Percentiles rank a stretch among this genome's conserved stretches.
Conservation (phyloP, 2,888 invertebrate species). For the Aphodius granarius region DNA sequence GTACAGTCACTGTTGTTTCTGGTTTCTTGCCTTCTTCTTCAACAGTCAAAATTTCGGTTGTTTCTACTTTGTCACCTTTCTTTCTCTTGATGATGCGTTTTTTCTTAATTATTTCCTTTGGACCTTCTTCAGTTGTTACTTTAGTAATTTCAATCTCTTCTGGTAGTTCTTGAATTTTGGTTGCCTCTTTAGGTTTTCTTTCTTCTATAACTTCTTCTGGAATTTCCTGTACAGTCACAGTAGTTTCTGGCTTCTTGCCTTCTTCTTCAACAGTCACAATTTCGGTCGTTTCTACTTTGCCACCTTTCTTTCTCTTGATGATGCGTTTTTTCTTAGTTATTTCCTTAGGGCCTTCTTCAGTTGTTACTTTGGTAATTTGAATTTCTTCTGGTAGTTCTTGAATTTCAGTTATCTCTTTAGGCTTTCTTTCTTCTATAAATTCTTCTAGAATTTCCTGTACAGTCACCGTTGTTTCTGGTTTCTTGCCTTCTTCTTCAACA, state of each 20-base stretch:
- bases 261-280: constrained; percentile 53
- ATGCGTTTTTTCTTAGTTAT: constrained; percentile 45
- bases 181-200: constrained; percentile 28
- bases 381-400: constrained; percentile 43
- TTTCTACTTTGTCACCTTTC: not conserved
- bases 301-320: constrained; percentile 38
- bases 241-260: constrained; percentile 46
- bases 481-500: constrained; percentile 42
- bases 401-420: constrained; percentile 33
- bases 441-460: constrained; percentile 26
- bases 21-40: not conserved
- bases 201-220: constrained; percentile 37
- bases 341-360: constrained; percentile 46
- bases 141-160: not conserved
- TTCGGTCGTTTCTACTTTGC: constrained; percentile 44
- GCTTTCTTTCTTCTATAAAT: constrained; percentile 26
- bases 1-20: not conserved
- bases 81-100: not conserved
- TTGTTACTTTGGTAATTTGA: constrained; percentile 46
- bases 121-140: not conserved
- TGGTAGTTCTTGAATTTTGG: not conserved
- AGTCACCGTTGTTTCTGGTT: constrained; percentile 28
- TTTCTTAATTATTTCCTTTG: not conserved
- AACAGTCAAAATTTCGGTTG: not conserved
- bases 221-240: constrained; percentile 46